These are phyloP conservation scores for Poicephalus gulielmi DNA, from an alignment of 2,113 vertebrate species.

Conservation along the genomic window DNA sequence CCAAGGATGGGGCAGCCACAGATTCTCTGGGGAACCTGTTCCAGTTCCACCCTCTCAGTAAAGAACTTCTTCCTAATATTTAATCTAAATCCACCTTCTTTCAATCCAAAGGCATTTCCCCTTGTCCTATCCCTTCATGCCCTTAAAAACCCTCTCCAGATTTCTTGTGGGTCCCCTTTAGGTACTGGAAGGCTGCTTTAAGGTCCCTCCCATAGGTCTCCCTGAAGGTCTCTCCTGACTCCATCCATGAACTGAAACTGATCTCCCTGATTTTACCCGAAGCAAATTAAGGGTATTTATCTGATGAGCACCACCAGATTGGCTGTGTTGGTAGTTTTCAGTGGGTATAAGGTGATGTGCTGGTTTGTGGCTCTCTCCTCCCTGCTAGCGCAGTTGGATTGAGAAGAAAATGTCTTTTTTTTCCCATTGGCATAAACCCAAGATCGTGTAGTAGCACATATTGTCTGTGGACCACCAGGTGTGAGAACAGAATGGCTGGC, in stretches of 20 bases:
- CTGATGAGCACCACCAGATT: background rate
- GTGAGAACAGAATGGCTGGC: constrained; percentile 6
- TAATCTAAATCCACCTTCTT: background rate
- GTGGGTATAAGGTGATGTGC: background rate
- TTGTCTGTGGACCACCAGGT: constrained; percentile 21
- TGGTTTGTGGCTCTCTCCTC: background rate
- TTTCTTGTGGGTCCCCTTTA: background rate
- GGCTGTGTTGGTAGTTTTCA: constrained; percentile 5
- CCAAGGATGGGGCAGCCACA: background rate
- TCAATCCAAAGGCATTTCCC: background rate
- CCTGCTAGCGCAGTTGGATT: background rate
- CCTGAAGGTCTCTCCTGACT: background rate
- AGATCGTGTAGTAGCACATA: background rate
- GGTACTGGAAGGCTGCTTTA: background rate
- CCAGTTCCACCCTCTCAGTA: background rate
- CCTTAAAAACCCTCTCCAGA: background rate
- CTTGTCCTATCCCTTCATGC: background rate
- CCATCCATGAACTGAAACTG: background rate
- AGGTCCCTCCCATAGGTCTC: background rate
- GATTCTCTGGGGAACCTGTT: background rate
- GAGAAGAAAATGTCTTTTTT: constrained; percentile 23
- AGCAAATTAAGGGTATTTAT: background rate
- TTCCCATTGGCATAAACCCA: background rate
- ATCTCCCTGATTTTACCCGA: background rate
- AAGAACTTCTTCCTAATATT: background rate